Evolutionary conservation across 2,797 vertebrate species (phyloP).

Genomic region (Lagodon rhomboides): DNA sequence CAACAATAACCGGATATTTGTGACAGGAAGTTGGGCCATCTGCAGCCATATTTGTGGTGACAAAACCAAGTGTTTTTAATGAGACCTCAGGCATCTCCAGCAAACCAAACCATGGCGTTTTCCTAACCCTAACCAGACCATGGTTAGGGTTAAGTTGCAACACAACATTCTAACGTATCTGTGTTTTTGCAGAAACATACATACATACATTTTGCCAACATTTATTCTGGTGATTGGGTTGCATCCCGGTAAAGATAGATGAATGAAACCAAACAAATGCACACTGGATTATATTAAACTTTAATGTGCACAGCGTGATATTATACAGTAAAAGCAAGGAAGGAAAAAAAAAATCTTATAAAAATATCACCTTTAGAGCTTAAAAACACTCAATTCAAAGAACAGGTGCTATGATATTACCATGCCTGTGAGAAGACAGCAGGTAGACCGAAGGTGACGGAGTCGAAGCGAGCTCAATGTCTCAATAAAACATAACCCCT

Average conservation of each 20-base stretch:
- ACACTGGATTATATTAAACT: constrained; percentile 76
- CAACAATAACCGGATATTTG: no score
- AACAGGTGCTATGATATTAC: constrained; percentile 59
- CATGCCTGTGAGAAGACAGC: constrained; percentile 71
- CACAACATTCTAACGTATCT: no score
- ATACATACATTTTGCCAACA: no score
- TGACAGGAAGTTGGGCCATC: no score
- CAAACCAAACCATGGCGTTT: no score
- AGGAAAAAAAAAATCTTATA: constrained; percentile 69
- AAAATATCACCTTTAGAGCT: constrained; percentile 79
- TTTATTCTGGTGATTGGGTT: not conserved
- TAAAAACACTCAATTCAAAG: constrained; percentile 68
- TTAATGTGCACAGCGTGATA: constrained; percentile 89
- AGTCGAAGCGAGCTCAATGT: constrained; percentile 67
- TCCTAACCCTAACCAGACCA: no score
- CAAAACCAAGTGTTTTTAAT: no score
- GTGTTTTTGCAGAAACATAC: no score
- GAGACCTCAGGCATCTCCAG: no score
- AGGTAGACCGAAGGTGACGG: constrained; percentile 72
- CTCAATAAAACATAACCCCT: constrained; percentile 44
- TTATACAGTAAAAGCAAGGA: constrained; percentile 83
- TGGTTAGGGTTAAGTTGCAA: no score
- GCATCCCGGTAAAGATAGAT: not conserved
- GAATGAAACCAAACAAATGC: constrained; percentile 41
- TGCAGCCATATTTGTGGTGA: no score